Evolutionary conservation across 2,888 invertebrate genomes (phyloP).

Genomic region (Eueremaeus valkanovi): DNA sequence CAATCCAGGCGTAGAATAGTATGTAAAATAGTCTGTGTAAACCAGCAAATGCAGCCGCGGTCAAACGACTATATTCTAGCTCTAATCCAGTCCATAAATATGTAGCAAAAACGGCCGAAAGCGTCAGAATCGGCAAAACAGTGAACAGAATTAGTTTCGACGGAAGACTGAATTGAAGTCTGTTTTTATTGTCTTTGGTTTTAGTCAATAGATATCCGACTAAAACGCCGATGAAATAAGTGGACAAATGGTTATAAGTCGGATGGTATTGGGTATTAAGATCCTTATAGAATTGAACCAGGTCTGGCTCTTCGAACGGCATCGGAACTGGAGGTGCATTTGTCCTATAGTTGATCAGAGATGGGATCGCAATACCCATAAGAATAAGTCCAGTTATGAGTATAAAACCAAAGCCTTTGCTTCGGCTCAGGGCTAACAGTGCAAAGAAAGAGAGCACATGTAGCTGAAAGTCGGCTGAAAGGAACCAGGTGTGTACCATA

Average conservation of each 20-base stretch:
- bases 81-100: slow-evolving; percentile 30
- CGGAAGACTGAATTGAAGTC: background rate
- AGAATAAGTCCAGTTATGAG: slow-evolving; percentile 8
- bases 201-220: slow-evolving; percentile 39
- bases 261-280: slow-evolving; percentile 39
- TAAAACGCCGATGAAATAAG: slow-evolving; percentile 45
- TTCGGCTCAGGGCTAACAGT: background rate
- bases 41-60: slow-evolving; percentile 42
- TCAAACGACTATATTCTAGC: slow-evolving; percentile 5
- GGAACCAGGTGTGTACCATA: slow-evolving; percentile 46
- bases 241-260: slow-evolving; percentile 44
- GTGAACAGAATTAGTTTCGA: background rate
- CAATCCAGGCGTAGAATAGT: slow-evolving; percentile 44
- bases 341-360: slow-evolving; percentile 21
- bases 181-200: background rate
- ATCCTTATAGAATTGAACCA: slow-evolving; percentile 19
- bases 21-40: slow-evolving; percentile 44
- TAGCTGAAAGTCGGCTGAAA: slow-evolving; percentile 46
- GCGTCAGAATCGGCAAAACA: background rate
- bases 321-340: slow-evolving; percentile 41
- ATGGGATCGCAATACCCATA: slow-evolving; percentile 25
- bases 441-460: slow-evolving; percentile 38
- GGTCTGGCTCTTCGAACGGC: slow-evolving; percentile 3
- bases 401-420: slow-evolving; percentile 38
- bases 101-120: background rate